Conservation (phyloP, 2,797 vertebrate genomes). For the Notoglanidium macrostoma region DNA sequence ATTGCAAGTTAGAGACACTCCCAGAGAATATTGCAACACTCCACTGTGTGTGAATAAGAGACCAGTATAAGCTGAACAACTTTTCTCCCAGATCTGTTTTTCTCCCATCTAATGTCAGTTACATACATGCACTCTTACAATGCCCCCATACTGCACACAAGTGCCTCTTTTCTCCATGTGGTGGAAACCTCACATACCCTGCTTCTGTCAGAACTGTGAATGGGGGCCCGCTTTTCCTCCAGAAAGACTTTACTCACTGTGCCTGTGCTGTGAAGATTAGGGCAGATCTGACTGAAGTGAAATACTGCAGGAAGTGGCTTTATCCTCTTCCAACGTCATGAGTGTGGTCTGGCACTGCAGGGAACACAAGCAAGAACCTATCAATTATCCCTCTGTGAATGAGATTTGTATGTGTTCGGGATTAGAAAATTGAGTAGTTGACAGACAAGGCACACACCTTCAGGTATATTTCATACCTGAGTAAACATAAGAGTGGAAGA, state of each 20-base stretch:
- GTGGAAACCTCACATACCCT: conserved; percentile 17
- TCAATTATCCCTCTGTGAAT: conserved; percentile 51
- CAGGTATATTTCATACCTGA: no score
- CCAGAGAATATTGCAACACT: not conserved
- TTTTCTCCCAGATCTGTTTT: not conserved
- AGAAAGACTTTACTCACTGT: not conserved
- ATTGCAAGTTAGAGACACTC: not conserved
- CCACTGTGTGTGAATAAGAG: not conserved
- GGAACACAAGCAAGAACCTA: conserved; percentile 54
- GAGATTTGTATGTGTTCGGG: conserved; percentile 10
- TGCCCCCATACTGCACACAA: not conserved
- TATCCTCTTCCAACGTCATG: conserved; percentile 33
- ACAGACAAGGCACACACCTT: conserved; percentile 12
- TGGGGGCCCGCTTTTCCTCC: conserved; percentile 43
- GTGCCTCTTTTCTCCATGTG: conserved; percentile 13
- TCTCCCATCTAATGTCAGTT: not conserved
- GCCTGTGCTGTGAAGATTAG: conserved; percentile 58
- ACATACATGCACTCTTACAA: not conserved
- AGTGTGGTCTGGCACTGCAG: conserved; percentile 44
- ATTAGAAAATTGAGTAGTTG: conserved; percentile 18
- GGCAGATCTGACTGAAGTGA: conserved; percentile 42
- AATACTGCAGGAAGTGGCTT: conserved; percentile 61
- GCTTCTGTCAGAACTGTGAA: conserved; percentile 2
- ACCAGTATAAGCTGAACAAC: not conserved
- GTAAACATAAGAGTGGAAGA: not conserved